Conservation (phyloP, 2,113 vertebrate genomes). For the Hypocryptadius cinnamomeus region DNA sequence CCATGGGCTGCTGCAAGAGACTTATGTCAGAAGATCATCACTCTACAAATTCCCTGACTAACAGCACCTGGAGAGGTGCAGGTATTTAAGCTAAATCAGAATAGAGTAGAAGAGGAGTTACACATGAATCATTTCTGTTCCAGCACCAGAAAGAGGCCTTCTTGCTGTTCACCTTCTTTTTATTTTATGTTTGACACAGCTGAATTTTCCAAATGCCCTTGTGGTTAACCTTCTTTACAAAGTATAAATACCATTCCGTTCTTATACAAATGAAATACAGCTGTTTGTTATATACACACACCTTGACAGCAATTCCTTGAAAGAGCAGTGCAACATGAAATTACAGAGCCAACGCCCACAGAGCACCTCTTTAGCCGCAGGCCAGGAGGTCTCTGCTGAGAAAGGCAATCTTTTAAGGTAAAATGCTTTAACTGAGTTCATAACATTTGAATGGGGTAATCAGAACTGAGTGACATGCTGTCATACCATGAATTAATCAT, state of each 20-base stretch:
- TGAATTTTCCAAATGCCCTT: not conserved
- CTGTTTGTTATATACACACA: not conserved
- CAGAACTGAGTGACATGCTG: not conserved
- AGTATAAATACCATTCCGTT: not conserved
- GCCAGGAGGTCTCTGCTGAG: not conserved
- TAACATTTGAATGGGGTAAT: not conserved
- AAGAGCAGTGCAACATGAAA: not conserved
- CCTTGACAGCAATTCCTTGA: not conserved
- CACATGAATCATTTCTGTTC: not conserved
- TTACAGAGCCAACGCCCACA: not conserved
- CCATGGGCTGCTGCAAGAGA: not conserved
- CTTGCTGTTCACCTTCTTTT: not conserved
- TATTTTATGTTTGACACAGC: not conserved
- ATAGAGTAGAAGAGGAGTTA: not conserved
- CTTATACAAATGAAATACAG: not conserved
- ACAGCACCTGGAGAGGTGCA: not conserved
- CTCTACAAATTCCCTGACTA: not conserved
- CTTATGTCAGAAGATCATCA: not conserved
- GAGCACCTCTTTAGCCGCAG: not conserved
- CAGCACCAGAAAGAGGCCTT: not conserved
- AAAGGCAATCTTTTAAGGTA: not conserved
- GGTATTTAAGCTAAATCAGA: not conserved
- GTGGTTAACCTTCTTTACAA: not conserved
- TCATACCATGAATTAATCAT: not conserved
- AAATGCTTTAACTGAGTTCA: not conserved